Evolutionary conservation across 2,888 invertebrate genomes (phyloP).

Genomic region (Physocephala rufipes): DNA sequence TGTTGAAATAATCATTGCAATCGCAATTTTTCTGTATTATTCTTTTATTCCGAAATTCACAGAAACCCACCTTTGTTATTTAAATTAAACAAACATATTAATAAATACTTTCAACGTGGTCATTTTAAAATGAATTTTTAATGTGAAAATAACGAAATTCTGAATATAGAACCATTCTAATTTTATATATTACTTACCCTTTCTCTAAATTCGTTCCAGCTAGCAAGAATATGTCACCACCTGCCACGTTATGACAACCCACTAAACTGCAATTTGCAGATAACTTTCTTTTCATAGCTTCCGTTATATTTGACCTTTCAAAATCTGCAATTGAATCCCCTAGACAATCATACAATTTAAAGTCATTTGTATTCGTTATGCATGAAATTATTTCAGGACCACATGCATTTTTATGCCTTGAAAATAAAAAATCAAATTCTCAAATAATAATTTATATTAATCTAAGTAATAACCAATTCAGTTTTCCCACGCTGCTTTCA

Average conservation of each 20-base stretch:
- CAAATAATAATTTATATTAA: background rate
- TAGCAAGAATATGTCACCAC: slow-evolving; percentile 69
- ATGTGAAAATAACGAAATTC: background rate
- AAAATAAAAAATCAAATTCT: background rate
- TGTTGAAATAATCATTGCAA: background rate
- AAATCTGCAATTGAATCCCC: slow-evolving; percentile 71
- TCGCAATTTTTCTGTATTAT: no score
- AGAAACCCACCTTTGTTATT: no score
- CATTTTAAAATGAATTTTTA: no score
- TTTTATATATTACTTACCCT: slow-evolving; percentile 67
- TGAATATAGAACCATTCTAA: background rate
- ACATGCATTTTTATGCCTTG: slow-evolving; percentile 60
- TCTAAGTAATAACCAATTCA: slow-evolving; percentile 67
- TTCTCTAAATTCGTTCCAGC: slow-evolving; percentile 73
- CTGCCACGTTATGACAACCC: slow-evolving; percentile 68
- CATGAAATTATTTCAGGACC: slow-evolving; percentile 70
- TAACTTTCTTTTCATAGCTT: slow-evolving; percentile 70
- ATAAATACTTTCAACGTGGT: no score
- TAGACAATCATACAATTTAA: slow-evolving; percentile 75
- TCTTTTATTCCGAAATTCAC: no score
- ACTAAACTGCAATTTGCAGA: slow-evolving; percentile 73
- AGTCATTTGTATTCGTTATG: slow-evolving; percentile 76
- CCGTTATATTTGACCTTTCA: slow-evolving; percentile 69
- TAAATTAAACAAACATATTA: no score
- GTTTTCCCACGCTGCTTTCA: slow-evolving; percentile 77